Base-by-base conservation (phyloP, 2,888 invertebrate genomes). In the Plutella xylostella region DNA sequence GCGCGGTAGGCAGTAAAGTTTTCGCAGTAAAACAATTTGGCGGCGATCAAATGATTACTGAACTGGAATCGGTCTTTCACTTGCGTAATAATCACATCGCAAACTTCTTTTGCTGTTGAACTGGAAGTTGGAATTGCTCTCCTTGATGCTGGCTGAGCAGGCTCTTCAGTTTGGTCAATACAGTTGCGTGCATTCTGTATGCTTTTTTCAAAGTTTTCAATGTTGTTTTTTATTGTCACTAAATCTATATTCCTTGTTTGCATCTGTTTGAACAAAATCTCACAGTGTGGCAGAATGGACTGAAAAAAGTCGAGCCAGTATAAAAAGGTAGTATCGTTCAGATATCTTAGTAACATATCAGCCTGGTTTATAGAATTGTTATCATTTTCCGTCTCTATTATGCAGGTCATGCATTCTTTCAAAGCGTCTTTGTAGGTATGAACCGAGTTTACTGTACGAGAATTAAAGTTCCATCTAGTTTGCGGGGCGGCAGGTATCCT, bases 391-490 rank as follows among this genome's bases (percentile, higher is more conserved):
- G 41, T 43, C 40, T 53, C 50, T 33, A 53, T 39, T 28, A 57
- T 53, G 48, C 33, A 46, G 35, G 51, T 51, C 44, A 56, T 43
- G 42, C 55, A 56, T 33, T 51, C 50, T 38, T 50, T 48, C 30
- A 56, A 38, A 42, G 42, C n/a, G 9, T 54, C 48, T 33, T 45
- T 46, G 35, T 55, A 34, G 38, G 43, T 45, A 47, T 45, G 49
- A 7, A 58, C 49, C 9, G 51, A 51, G 41, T 54, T 49, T 11
- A 58, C 54, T 18, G 46, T 48, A 17, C 52, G 38, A 21, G 48
- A 50, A 42, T 60, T 52, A 31, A 54, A 58, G 44, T 56, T 54
- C 52, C 51, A 57, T 45, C 47, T 43, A n/a, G 51, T 51, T 25
- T 47, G 41, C 15, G 41, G 43, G 30, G 46, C 31, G 9, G 45